Conservation (phyloP, 2,888 invertebrate species). For the Acleris emargana region DNA sequence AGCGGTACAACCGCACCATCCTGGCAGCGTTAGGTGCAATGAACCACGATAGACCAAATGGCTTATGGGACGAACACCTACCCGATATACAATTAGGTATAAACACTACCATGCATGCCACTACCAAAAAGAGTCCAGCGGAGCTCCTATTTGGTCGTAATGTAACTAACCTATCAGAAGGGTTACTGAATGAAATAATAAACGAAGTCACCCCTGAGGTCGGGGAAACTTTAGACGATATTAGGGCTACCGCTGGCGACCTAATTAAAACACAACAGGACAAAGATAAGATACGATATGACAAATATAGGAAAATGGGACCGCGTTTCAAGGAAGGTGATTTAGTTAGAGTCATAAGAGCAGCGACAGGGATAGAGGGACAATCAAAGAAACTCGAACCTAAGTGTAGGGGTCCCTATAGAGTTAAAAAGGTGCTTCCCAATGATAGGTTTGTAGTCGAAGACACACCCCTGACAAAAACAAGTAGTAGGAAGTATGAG, state of each 20-base stretch:
- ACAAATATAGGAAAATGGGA: conserved; percentile 25
- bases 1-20: background rate
- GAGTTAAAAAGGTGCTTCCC: conserved; percentile 8
- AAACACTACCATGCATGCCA: conserved; percentile 35
- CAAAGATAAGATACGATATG: conserved; percentile 26
- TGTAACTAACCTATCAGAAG: conserved; percentile 34
- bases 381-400: conserved; percentile 27
- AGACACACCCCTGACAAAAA: conserved; percentile 43
- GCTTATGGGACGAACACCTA: conserved; percentile 13
- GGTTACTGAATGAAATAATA: conserved; percentile 31
- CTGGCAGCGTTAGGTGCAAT: background rate
- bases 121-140: conserved; percentile 38
- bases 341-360: conserved; percentile 20
- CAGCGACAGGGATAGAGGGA: background rate
- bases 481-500: conserved; percentile 39
- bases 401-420: conserved; percentile 23
- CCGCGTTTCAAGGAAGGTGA: conserved; percentile 18
- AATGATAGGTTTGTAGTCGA: conserved; percentile 39
- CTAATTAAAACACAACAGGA: conserved; percentile 31
- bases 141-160: conserved; percentile 40
- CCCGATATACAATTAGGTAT: conserved; percentile 38
- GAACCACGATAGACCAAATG: conserved; percentile 1
- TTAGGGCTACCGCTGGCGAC: conserved; percentile 29
- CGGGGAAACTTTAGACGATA: conserved; percentile 11
- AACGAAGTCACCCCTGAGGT: conserved; percentile 7